A percentile compares a stretch with the other conserved stretches of the same genome.
These are phyloP conservation scores for Meloidogyne floridensis DNA, from an alignment of 1,140 invertebrate species.

Conservation along the genomic window DNA sequence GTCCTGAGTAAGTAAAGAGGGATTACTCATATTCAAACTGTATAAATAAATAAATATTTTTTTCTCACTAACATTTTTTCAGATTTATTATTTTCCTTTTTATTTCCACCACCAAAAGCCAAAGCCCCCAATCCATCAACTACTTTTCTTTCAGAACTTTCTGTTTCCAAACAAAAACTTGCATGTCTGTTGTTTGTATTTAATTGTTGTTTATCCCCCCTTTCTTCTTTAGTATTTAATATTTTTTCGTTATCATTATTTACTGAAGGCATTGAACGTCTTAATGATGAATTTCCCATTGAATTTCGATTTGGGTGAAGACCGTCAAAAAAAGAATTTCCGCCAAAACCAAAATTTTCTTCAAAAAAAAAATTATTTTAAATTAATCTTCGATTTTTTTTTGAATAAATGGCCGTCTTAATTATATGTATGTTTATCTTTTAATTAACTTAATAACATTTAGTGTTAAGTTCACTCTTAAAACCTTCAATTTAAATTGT, in stretches of 20 bases:
- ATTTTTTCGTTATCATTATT: background rate
- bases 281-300: slow-evolving; percentile 25
- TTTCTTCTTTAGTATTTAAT: background rate
- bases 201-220: background rate
- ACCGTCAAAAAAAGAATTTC: background rate
- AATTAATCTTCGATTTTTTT: too few species aligned
- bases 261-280: slow-evolving; percentile 28
- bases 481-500: too few species aligned
- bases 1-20: too few species aligned
- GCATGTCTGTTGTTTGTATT: background rate
- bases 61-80: background rate
- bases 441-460: too few species aligned
- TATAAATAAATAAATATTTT: background rate
- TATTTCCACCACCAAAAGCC: background rate
- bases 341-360: background rate
- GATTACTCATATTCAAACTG: too few species aligned
- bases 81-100: background rate
- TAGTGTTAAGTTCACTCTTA: too few species aligned
- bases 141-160: background rate
- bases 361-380: background rate
- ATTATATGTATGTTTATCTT: too few species aligned
- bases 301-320: slow-evolving; percentile 4
- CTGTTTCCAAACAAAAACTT: background rate
- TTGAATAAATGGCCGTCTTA: too few species aligned
- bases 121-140: background rate